These are phyloP conservation scores for Crotophaga sulcirostris DNA, from an alignment of 2,113 vertebrate species.

Conservation along the genomic window DNA sequence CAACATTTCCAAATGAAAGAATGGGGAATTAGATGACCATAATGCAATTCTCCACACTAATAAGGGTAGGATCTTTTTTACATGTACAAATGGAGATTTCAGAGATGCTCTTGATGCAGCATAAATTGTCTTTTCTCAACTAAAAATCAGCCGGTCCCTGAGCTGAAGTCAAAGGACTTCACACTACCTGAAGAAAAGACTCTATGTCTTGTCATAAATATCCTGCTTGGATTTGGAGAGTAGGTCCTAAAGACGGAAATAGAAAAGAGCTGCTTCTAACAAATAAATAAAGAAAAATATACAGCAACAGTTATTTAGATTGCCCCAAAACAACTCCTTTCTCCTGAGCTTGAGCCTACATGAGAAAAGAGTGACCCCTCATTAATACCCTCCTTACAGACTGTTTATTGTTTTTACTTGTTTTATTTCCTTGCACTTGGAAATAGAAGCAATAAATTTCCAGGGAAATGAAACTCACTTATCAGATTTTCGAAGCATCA, in stretches of 20 bases:
- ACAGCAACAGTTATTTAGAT: not conserved
- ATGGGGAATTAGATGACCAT: slow-evolving; percentile 21
- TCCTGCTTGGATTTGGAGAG: not conserved
- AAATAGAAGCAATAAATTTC: slow-evolving; percentile 82
- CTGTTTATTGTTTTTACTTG: slow-evolving; percentile 76
- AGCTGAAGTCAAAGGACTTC: slow-evolving; percentile 9
- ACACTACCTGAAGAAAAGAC: not conserved
- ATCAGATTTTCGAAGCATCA: slow-evolving; percentile 82
- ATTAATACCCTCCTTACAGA: slow-evolving; percentile 68
- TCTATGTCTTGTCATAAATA: slow-evolving; percentile 19
- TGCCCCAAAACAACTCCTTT: not conserved
- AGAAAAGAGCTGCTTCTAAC: not conserved
- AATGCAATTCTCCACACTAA: slow-evolving; percentile 8
- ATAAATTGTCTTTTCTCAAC: slow-evolving; percentile 33
- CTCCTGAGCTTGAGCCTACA: slow-evolving; percentile 44
- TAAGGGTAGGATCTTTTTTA: slow-evolving; percentile 26
- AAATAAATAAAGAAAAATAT: slow-evolving; percentile 30
- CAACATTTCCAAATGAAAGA: slow-evolving; percentile 53
- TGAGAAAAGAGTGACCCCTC: slow-evolving; percentile 68
- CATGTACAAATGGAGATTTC: slow-evolving; percentile 27
- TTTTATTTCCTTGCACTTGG: slow-evolving; percentile 74
- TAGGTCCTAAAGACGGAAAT: not conserved
- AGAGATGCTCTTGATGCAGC: not conserved
- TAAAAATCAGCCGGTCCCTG: not conserved
- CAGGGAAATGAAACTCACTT: slow-evolving; percentile 83